A percentile compares a stretch with the other conserved stretches of the same genome.
Conservation (phyloP, 2,113 vertebrate genomes). For the Silurus glanis region DNA sequence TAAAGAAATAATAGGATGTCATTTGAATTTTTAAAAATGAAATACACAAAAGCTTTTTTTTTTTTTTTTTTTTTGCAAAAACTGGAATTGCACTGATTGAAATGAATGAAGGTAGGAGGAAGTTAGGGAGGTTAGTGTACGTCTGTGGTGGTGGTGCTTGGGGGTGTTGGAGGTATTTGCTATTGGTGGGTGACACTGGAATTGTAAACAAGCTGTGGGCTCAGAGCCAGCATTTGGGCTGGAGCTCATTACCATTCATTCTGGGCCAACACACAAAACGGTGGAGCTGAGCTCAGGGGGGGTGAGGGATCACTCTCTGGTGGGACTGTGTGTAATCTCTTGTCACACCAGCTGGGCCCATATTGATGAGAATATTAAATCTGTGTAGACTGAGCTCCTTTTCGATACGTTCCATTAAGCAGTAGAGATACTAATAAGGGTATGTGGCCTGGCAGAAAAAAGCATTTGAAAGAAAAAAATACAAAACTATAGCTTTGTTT, state of each 20-base stretch:
- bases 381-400: conserved; percentile 14
- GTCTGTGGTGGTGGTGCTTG: not conserved
- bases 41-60: no score
- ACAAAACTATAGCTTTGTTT: not conserved
- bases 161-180: not conserved
- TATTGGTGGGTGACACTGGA: conserved; percentile 22
- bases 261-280: conserved; percentile 36
- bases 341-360: conserved; percentile 54
- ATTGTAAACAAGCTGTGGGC: conserved; percentile 36
- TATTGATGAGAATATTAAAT: conserved; percentile 50
- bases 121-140: not conserved
- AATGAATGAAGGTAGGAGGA: not conserved
- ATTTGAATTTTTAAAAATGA: no score
- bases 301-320: conserved; percentile 42
- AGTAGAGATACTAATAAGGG: conserved; percentile 11
- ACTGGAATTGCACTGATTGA: not conserved
- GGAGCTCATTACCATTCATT: conserved; percentile 50
- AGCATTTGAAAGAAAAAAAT: not conserved
- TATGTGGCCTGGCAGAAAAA: not conserved
- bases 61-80: not conserved
- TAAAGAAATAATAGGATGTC: no score
- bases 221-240: conserved; percentile 39
- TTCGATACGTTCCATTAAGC: conserved; percentile 39
- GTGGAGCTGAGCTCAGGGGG: conserved; percentile 45
- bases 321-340: conserved; percentile 53